Evolutionary conservation across 2,888 invertebrate species (phyloP).

Genomic region (Atherix ibis): DNA sequence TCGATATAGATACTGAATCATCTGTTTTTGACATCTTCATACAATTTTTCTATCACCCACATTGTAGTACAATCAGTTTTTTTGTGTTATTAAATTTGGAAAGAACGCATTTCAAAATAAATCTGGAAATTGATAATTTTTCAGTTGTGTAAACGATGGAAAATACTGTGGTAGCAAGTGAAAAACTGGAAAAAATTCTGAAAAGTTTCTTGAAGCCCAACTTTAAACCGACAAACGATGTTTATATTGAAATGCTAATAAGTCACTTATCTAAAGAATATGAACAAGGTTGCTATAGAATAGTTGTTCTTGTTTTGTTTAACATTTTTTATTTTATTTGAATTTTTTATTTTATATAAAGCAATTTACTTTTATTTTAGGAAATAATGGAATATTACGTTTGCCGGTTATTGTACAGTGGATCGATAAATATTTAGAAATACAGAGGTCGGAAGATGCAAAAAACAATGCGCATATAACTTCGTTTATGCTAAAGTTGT

Average conservation of each 20-base stretch:
- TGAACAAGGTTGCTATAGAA: slow-evolving; percentile 33
- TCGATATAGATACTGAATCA: too few species aligned
- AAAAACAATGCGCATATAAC: slow-evolving; percentile 33
- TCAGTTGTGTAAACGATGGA: too few species aligned
- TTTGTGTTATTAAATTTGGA: too few species aligned
- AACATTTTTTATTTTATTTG: background rate
- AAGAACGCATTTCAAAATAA: too few species aligned
- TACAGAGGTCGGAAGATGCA: slow-evolving; percentile 25
- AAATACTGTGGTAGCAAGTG: slow-evolving; percentile 4
- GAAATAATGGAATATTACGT: slow-evolving; percentile 24
- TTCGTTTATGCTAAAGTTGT: slow-evolving; percentile 48
- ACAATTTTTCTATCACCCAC: too few species aligned
- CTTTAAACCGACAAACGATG: slow-evolving; percentile 33
- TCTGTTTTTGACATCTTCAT: too few species aligned
- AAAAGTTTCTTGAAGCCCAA: slow-evolving; percentile 22
- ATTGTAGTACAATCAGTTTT: too few species aligned
- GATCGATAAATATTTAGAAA: slow-evolving; percentile 30
- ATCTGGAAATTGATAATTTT: too few species aligned
- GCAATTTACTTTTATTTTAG: slow-evolving; percentile 17
- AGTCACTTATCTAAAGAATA: slow-evolving; percentile 40
- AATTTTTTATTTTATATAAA: slow-evolving; percentile 1
- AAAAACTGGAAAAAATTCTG: slow-evolving; percentile 16
- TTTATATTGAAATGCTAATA: slow-evolving; percentile 47
- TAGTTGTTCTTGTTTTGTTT: background rate
- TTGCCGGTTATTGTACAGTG: slow-evolving; percentile 30